Base-by-base conservation (phyloP, 2,797 vertebrate genomes). In the Crocidura indochinensis region DNA sequence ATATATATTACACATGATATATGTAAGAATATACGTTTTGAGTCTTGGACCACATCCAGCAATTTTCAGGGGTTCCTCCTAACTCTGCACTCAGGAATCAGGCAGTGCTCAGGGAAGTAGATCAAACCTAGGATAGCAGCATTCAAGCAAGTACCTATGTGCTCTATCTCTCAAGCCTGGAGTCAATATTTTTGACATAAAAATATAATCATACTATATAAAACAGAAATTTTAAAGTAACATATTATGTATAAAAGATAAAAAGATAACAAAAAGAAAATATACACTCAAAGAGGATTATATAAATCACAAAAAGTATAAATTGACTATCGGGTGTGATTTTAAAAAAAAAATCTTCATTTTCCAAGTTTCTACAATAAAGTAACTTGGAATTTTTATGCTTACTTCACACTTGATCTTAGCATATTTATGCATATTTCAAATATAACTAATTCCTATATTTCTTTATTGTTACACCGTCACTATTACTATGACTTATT, bases 261-360 rank as follows among this genome's bases (percentile, higher is more conserved):
- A 90, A 80, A 29, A 20, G 60, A 24, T 38, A 26, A 14, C 67
- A 56, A 56, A 56, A 64, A 77, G 19, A 51, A 31, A 68, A 77
- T 9, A 77, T 56, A 73, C 67, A 46, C 29, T 26, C 5, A 72
- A 56, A 44, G 10, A 51, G 2, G 75, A 5, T 80, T 56, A 44
- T 44, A 72, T 19, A 77, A 90, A 80, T 75, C n/a, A n/a, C 8
- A 53, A 60, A 79, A 87, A 74, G 27, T 5, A n/a, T 65, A 29
- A 90, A 20, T 6, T 53, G 78, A 78, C 53, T 74, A 27, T 78
- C 68, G 20, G 26, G 80, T 69, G 10, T 22, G 51, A 62, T 44
- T 79, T 49, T n/a, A n/a, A n/a, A n/a, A n/a, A n/a, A n/a, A n/a
- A n/a, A 72, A 44, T 56, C n/a, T 93, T 93, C 78, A 87, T 71